Evolutionary conservation across 1,140 invertebrate species (phyloP).

Genomic region (Plectrocnemia conspersa): DNA sequence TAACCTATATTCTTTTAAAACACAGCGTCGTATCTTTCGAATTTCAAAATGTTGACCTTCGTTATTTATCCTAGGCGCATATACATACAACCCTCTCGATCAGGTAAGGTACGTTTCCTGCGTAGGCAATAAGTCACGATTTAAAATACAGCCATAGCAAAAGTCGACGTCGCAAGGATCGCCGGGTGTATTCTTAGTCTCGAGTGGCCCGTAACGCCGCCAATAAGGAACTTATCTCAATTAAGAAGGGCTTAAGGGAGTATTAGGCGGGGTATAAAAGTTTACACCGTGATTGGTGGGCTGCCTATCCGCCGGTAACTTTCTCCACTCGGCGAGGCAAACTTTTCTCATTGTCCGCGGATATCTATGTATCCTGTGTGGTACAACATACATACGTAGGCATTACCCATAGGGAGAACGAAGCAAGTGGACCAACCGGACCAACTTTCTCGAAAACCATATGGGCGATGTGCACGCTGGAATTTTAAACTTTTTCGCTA

Average conservation of each 20-base stretch:
- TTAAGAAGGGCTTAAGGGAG: constrained; percentile 32
- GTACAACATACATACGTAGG: not conserved
- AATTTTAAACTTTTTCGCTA: constrained; percentile 35
- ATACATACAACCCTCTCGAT: too few relatives aligned
- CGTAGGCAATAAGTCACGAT: too few relatives aligned
- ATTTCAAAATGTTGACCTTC: too few relatives aligned
- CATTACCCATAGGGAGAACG: not conserved
- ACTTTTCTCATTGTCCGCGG: constrained; percentile 34
- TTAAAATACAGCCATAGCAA: too few relatives aligned
- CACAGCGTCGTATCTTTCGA: too few relatives aligned
- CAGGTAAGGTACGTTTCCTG: too few relatives aligned
- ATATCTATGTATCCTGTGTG: constrained; percentile 20
- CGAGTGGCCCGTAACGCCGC: constrained; percentile 11
- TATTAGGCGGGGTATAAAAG: constrained; percentile 32
- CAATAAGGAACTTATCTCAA: constrained; percentile 35
- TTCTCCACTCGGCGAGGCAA: constrained; percentile 14
- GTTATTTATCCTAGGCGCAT: too few relatives aligned
- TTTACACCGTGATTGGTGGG: constrained; percentile 32
- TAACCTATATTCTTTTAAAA: too few relatives aligned
- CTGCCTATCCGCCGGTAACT: constrained; percentile 7
- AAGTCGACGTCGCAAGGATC: too few relatives aligned
- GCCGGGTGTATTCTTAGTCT: too few relatives aligned
- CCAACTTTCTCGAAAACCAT: constrained; percentile 9
- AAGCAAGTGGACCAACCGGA: not conserved
- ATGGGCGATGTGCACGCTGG: constrained; percentile 18